phyloP scores from a whole-genome alignment of 1,140 invertebrate species.

The Lordiphosa stackelbergi region DNA sequence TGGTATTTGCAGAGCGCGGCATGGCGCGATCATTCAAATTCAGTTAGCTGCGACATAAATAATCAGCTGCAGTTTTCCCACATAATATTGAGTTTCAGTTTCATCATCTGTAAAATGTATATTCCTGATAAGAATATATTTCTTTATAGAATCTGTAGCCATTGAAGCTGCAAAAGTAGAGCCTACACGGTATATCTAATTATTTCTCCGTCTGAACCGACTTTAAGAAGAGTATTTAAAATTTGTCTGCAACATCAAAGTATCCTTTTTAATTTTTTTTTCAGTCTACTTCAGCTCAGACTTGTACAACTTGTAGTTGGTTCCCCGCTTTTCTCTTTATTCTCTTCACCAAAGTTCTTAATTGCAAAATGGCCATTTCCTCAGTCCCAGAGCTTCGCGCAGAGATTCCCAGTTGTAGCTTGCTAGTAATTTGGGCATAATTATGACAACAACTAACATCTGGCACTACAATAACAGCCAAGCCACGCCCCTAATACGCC shows the following conservation, averaged over 20 bases:
- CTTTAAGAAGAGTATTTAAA: not conserved
- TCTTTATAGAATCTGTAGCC: too few relatives aligned
- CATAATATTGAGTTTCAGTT: too few relatives aligned
- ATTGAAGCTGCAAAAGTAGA: too few relatives aligned
- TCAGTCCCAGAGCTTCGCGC: not conserved
- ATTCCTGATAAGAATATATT: too few relatives aligned
- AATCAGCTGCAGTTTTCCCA: too few relatives aligned
- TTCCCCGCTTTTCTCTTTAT: not conserved
- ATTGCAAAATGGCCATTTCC: constrained; percentile 53
- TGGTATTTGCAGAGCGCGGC: too few relatives aligned
- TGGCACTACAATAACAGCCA: constrained; percentile 10
- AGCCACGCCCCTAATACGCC: constrained; percentile 16
- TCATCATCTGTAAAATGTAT: too few relatives aligned
- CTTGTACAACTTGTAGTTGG: constrained; percentile 2
- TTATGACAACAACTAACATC: constrained; percentile 58
- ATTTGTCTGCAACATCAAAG: not conserved
- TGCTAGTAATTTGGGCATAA: constrained; percentile 61
- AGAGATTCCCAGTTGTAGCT: constrained; percentile 28
- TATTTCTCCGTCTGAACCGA: too few relatives aligned
- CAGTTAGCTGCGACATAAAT: too few relatives aligned
- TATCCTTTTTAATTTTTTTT: not conserved
- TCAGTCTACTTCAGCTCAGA: not conserved
- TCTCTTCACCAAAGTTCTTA: constrained; percentile 51
- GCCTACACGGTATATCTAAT: too few relatives aligned
- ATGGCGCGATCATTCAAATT: too few relatives aligned